Conservation (phyloP, 2,888 invertebrate species). For the Bellardia bayeri region DNA sequence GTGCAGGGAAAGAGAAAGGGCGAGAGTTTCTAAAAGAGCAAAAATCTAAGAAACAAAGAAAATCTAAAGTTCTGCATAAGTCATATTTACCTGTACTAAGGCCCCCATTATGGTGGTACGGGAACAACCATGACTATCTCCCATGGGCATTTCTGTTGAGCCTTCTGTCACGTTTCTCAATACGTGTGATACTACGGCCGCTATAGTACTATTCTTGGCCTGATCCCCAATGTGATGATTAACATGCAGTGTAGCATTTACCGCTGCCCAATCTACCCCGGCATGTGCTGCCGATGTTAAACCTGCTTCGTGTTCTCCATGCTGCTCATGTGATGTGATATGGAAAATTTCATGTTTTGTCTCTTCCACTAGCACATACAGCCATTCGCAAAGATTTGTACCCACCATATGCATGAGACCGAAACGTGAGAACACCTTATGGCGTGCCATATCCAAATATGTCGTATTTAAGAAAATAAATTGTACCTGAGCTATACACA, state of each 20-base stretch:
- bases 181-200: slow-evolving; percentile 60
- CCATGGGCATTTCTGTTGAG: slow-evolving; percentile 35
- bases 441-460: slow-evolving; percentile 87
- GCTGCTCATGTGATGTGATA: slow-evolving; percentile 84
- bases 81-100: slow-evolving; percentile 85
- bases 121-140: slow-evolving; percentile 84
- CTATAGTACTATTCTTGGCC: slow-evolving; percentile 65
- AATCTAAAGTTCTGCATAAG: neutral
- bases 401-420: slow-evolving; percentile 97
- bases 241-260: slow-evolving; percentile 77
- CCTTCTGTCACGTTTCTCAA: slow-evolving; percentile 72
- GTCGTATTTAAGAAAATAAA: slow-evolving; percentile 97
- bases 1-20: slow-evolving; percentile 95
- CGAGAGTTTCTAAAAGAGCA: slow-evolving; percentile 84
- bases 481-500: slow-evolving; percentile 95
- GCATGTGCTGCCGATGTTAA: slow-evolving; percentile 70
- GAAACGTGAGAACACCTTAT: slow-evolving; percentile 91
- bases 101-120: slow-evolving; percentile 89
- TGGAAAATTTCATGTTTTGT: slow-evolving; percentile 94
- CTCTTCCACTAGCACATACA: slow-evolving; percentile 93
- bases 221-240: slow-evolving; percentile 63
- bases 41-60: neutral
- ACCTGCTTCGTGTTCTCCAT: slow-evolving; percentile 72
- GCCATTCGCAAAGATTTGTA: slow-evolving; percentile 96
- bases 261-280: slow-evolving; percentile 77